Evolutionary conservation across 2,797 vertebrate species (phyloP), one percentile per base, ranked within the genome.

Genomic region (Schizopygopsis malacanthus): DNA sequence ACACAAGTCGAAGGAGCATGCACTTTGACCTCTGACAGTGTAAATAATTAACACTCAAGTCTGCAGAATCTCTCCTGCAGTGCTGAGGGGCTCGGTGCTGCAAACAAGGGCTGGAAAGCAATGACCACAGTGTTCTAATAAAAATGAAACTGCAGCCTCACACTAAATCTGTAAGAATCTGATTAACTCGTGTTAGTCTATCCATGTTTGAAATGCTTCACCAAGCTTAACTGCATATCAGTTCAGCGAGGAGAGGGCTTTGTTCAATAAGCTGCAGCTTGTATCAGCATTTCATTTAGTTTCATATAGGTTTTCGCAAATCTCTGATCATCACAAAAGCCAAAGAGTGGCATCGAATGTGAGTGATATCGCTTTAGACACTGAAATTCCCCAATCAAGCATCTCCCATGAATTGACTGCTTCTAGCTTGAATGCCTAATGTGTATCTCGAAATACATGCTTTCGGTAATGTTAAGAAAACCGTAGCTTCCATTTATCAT

Each of bases 41-140:
- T 90, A 92, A 94, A 93, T 93, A 93, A 94, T 92, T 93, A 92
- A 94, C 90, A 90, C 89, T 86, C 80, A 87, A 86, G 91, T 91
- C 89, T 91, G 83, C 82, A 87, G 81, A 86, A 85, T 86, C 90
- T 77, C 78, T 91, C 86, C 82, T 72, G 22, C 12, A 83, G 80
- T 71, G 76, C 89, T 83, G 75, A 86, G 81, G 37, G 90, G 86
- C 65, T 33, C 73, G 81, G 72, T 78, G 78, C 77, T 85, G 87
- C 83, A 89, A 91, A 88, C 72, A 89, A 86, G 82, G 78, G 65
- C 10, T 85, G 83, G 75, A 90, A 88, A 89, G 72, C 52, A 87
- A 71, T 69, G 52, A 78, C 89, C 88, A 83, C 83, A 90, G 56
- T 43, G 50, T 73, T 72, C 47, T 9, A 88, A 93, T 93, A 90